Evolutionary conservation across 2,888 invertebrate species (phyloP).

Genomic region (Gortyna flavago): DNA sequence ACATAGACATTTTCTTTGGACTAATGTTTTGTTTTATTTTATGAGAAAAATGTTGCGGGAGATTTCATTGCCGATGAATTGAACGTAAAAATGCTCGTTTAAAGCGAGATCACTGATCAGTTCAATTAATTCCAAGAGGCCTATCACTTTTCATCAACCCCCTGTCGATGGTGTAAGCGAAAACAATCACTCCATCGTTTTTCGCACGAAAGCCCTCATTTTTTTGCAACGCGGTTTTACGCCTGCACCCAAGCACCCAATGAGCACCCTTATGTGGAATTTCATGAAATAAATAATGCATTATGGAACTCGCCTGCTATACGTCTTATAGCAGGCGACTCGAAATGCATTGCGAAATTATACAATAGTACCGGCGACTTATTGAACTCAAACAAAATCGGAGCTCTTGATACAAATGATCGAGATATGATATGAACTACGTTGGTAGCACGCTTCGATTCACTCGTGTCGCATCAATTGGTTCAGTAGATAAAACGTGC

Average conservation of each 20-base stretch:
- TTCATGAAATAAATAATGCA: conserved; percentile 33
- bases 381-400: not conserved
- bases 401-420: not conserved
- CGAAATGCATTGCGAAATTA: conserved; percentile 30
- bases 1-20: not conserved
- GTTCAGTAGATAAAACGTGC: not conserved
- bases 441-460: not conserved
- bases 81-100: conserved; percentile 29
- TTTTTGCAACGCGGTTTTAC: conserved; percentile 31
- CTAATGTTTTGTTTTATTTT: conserved; percentile 1
- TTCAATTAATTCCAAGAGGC: conserved; percentile 38
- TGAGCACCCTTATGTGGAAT: conserved; percentile 24
- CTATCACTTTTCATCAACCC: conserved; percentile 30
- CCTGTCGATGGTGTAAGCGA: conserved; percentile 3
- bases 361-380: not conserved
- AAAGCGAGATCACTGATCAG: conserved; percentile 19
- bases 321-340: not conserved
- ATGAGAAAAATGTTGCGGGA: not conserved
- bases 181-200: conserved; percentile 22
- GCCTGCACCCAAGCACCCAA: conserved; percentile 39
- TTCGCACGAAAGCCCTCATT: not conserved
- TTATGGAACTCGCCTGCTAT: conserved; percentile 36
- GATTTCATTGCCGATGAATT: conserved; percentile 19
- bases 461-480: not conserved
- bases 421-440: not conserved